Base-by-base conservation (phyloP, 2,113 vertebrate species). In the Fulica atra region DNA sequence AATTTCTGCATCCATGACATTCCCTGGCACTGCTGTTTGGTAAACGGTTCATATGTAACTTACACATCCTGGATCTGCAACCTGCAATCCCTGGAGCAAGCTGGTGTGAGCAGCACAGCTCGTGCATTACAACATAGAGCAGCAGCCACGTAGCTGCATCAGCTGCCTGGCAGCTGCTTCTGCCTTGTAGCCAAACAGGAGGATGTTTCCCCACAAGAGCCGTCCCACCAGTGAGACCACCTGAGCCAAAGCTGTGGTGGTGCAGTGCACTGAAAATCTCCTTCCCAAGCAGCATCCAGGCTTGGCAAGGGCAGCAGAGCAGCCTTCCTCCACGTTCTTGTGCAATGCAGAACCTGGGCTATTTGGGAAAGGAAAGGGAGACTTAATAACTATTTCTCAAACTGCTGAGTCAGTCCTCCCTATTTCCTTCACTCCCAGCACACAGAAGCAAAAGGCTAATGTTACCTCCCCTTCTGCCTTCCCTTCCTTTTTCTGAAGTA, bases 221-320 rank as follows among this genome's bases (percentile, higher is more conserved):
- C 36, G 35, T 23, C 25, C 48, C 81, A 25, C 28, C 2, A 1
- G 10, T 2, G 36, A 59, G 35, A 51, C 0, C 0, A 33, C 21
- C 65, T 2, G 16, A 81, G 53, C 48, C 61, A 29, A 28, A 26
- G 38, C 50, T 4, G 29, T 10, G 42, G 44, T 46, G 71, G 42
- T 40, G 63, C 63, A 51, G 33, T 4, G 25, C 31, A 25, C 46
- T 1, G 0, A 56, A 6, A 2, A 5, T 35, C 66, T 26, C 57
- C 25, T 26, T 36, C 56, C 42, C 5, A 0, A 21, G 59, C 0
- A 1, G 24, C 3, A 1, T 9, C 71, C 9, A 1, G 54, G 15
- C 36, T 83, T 66, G 68, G 54, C 92, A 78, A 73, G 77, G 60
- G 81, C 48, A 76, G 15, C 16, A 29, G 59, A 88, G 11, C 50